A percentile compares a stretch with the other conserved stretches of the same genome.
Conservation (phyloP, 2,888 invertebrate species). For the Cryptus viduatorius region DNA sequence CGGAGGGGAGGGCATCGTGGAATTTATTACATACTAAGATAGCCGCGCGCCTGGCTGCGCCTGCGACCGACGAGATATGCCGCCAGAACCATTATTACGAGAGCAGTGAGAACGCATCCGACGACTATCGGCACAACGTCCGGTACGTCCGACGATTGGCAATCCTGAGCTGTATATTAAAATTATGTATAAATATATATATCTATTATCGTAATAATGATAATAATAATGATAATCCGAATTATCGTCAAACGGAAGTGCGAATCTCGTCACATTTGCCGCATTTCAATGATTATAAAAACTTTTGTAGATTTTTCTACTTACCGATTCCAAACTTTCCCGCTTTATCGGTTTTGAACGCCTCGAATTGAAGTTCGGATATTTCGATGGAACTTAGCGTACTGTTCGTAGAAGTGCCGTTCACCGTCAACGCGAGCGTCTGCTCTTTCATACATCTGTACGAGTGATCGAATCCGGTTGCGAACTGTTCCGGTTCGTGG, state of each 20-base stretch:
- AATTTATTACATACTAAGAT: slow-evolving; percentile 91
- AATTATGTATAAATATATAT: background rate
- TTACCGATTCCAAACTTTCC: slow-evolving; percentile 89
- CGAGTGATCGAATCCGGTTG: slow-evolving; percentile 88
- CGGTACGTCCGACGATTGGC: slow-evolving; percentile 89
- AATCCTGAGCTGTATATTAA: slow-evolving; percentile 89
- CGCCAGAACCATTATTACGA: slow-evolving; percentile 95
- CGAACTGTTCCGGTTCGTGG: slow-evolving; percentile 87
- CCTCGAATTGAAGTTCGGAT: slow-evolving; percentile 90
- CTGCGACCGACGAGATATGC: slow-evolving; percentile 97
- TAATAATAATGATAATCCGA: too few relatives aligned
- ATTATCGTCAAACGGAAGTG: background rate
- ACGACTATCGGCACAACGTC: slow-evolving; percentile 99
- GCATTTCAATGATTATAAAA: background rate
- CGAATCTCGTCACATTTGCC: slow-evolving; percentile 14
- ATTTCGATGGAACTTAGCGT: slow-evolving; percentile 86
- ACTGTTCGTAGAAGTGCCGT: slow-evolving; percentile 71
- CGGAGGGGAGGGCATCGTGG: slow-evolving; percentile 43
- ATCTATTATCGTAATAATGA: too few relatives aligned
- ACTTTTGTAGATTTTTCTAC: slow-evolving; percentile 66
- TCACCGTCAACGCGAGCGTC: slow-evolving; percentile 86
- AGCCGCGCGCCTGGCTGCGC: slow-evolving; percentile 93
- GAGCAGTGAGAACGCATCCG: slow-evolving; percentile 95
- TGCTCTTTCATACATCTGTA: slow-evolving; percentile 90
- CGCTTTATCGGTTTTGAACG: slow-evolving; percentile 88